A percentile compares a stretch with the other conserved stretches of the same genome.
Evolutionary conservation across 2,797 vertebrate species (phyloP).

Genomic region (Lycodopsis pacificus): DNA sequence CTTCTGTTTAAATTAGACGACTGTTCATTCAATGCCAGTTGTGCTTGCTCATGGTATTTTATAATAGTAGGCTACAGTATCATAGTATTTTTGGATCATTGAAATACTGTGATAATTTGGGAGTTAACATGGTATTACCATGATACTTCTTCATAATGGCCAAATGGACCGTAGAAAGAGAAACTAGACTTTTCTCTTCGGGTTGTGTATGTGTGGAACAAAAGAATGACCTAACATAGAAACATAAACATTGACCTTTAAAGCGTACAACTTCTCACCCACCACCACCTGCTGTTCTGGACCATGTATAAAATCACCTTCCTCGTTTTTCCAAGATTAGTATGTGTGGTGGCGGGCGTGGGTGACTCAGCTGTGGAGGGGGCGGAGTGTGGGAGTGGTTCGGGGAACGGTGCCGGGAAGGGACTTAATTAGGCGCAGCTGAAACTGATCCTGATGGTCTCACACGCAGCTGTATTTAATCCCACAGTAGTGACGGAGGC

Average conservation of each 20-base stretch:
- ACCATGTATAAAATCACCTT: neutral
- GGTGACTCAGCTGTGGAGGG: too few species aligned
- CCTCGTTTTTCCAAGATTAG: neutral
- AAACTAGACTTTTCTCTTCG: too few species aligned
- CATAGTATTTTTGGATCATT: neutral
- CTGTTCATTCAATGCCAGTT: neutral
- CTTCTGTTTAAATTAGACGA: neutral
- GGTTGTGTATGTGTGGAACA: neutral
- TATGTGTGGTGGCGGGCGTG: too few species aligned
- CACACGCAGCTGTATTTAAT: too few species aligned
- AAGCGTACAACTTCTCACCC: neutral
- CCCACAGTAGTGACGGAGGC: too few species aligned
- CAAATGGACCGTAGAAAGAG: too few species aligned
- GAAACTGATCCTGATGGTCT: too few species aligned
- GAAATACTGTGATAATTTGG: neutral
- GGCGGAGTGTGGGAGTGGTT: too few species aligned
- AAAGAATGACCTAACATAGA: neutral
- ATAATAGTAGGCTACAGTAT: neutral
- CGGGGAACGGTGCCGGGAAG: too few species aligned
- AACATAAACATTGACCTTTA: neutral
- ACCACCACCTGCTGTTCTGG: neutral
- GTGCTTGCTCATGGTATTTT: neutral
- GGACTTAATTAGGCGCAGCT: too few species aligned
- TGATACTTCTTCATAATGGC: too few species aligned
- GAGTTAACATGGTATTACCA: neutral